These are phyloP conservation scores for Zeuzera pyrina DNA, from an alignment of 2,888 invertebrate genomes.

Conservation along the genomic window DNA sequence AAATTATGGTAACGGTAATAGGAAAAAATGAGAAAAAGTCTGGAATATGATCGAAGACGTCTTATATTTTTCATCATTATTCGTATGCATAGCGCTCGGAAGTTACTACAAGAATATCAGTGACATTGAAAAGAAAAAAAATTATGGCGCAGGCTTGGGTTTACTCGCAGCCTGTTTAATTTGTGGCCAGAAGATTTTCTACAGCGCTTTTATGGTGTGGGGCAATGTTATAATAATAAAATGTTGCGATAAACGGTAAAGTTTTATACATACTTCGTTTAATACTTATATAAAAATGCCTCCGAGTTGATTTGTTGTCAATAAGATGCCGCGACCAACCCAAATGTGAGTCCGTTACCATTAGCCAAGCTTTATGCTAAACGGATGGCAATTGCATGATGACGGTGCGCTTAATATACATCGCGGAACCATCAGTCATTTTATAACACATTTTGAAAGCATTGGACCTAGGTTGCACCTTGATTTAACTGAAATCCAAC, in stretches of 20 bases:
- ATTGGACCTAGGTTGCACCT: no score
- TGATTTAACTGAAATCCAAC: no score
- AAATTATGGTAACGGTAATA: no score
- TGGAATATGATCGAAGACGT: not conserved
- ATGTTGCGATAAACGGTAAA: constrained; percentile 69
- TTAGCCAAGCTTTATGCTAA: no score
- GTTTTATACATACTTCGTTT: not conserved
- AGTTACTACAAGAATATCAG: constrained; percentile 71
- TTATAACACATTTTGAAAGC: no score
- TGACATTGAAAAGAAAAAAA: constrained; percentile 62
- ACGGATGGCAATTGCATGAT: no score
- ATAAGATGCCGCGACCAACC: no score
- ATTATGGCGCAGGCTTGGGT: constrained; percentile 75
- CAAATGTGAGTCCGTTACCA: no score
- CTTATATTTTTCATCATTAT: constrained; percentile 35
- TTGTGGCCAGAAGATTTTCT: constrained; percentile 74
- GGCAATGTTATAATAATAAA: constrained; percentile 76
- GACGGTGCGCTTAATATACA: no score
- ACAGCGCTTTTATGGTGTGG: constrained; percentile 72
- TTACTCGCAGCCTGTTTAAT: constrained; percentile 69
- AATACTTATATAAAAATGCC: not conserved
- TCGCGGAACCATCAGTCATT: no score
- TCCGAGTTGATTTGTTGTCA: no score
- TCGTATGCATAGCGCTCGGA: constrained; percentile 73
- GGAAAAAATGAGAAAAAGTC: not conserved